Conservation (phyloP, 2,888 invertebrate species). For the Trachelus stipa region DNA sequence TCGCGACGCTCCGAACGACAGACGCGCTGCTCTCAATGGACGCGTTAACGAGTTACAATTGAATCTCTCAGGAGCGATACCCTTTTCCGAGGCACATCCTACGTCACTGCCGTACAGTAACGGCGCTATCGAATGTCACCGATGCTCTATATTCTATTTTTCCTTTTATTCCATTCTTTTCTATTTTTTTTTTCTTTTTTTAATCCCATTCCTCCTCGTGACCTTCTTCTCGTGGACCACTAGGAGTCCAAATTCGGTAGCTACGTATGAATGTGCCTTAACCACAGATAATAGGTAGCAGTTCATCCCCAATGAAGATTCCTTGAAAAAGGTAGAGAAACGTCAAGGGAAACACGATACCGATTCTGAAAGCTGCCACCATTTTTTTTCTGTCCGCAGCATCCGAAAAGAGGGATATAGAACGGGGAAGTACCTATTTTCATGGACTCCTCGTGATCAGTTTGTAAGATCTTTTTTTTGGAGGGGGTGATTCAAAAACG, state of each 20-base stretch:
- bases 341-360: slow-evolving; percentile 4
- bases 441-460: neutral
- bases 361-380: neutral
- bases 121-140: slow-evolving; percentile 12
- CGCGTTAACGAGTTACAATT: slow-evolving; percentile 57
- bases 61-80: slow-evolving; percentile 35
- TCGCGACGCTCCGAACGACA: neutral
- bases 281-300: slow-evolving; percentile 2
- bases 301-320: neutral
- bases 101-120: neutral
- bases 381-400: neutral
- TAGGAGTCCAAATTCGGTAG: neutral
- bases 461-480: neutral
- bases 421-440: neutral
- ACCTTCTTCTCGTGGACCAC: neutral
- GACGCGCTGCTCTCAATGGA: slow-evolving; percentile 40
- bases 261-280: neutral
- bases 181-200: slow-evolving; percentile 2
- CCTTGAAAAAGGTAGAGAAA: neutral
- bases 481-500: neutral
- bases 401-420: neutral
- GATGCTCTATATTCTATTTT: slow-evolving; percentile 11
- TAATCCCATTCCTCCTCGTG: slow-evolving; percentile 8
- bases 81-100: slow-evolving; percentile 20
- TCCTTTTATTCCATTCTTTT: neutral